Evolutionary conservation across 2,797 vertebrate species (phyloP).

Genomic region (Passerculus sandwichensis): DNA sequence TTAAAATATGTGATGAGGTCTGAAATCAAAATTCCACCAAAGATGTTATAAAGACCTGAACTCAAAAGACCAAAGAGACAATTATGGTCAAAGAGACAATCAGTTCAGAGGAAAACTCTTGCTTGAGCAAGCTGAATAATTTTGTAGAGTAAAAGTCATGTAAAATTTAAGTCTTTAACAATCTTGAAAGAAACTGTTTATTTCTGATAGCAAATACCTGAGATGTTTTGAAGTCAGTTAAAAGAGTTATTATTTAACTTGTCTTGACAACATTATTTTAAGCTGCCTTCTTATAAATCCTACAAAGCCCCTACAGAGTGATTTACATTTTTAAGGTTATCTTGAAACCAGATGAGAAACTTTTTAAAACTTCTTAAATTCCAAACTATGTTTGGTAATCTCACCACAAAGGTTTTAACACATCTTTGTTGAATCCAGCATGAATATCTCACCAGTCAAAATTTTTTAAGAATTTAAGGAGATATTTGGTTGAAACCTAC

Average conservation of each 20-base stretch:
- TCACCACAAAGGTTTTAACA: background rate
- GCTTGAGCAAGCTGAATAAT: background rate
- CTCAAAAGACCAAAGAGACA: background rate
- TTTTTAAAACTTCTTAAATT: background rate
- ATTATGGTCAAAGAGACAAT: background rate
- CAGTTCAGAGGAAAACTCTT: background rate
- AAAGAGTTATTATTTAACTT: background rate
- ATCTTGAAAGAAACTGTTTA: background rate
- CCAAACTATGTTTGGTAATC: background rate
- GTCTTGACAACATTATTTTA: background rate
- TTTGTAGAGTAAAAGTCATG: background rate
- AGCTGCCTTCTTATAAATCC: background rate
- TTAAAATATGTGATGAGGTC: background rate
- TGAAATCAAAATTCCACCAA: background rate
- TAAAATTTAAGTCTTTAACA: background rate
- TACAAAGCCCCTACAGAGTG: background rate
- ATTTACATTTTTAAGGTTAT: background rate
- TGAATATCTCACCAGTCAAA: background rate
- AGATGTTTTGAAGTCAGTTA: background rate
- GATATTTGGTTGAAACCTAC: background rate
- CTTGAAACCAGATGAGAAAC: background rate
- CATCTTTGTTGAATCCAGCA: background rate
- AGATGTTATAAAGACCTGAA: background rate
- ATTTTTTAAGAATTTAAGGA: background rate
- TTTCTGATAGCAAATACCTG: background rate